Conservation (phyloP, 92 coral and sea anemone species). For the Ricordea florida region DNA sequence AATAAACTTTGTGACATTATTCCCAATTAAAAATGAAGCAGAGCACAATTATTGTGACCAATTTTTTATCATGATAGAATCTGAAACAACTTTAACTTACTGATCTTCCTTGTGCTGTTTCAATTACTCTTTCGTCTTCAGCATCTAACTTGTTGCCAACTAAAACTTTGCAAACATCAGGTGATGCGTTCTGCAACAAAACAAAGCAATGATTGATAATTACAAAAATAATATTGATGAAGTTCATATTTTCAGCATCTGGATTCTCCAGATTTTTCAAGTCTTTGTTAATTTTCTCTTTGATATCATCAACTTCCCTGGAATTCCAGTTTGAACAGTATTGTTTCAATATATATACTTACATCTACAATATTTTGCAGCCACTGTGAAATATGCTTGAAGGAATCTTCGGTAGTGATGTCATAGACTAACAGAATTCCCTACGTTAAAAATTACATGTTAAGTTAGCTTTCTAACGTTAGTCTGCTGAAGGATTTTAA, state of each 20-base stretch:
- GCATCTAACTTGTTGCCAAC: constrained; percentile 95
- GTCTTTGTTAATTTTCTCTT: background rate
- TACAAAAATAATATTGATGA: background rate
- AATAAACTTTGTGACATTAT: too few species aligned
- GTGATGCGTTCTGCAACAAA: constrained; percentile 82
- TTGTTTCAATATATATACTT: constrained; percentile 11
- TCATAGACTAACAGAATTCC: constrained; percentile 96
- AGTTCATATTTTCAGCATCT: background rate
- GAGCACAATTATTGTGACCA: background rate
- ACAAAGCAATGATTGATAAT: background rate
- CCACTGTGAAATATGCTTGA: constrained; percentile 96
- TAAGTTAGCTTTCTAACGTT: background rate
- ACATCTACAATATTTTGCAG: constrained; percentile 95
- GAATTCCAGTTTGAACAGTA: background rate
- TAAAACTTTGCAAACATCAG: constrained; percentile 89
- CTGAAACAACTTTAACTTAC: constrained; percentile 34
- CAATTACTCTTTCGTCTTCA: constrained; percentile 80
- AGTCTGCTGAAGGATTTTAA: too few species aligned
- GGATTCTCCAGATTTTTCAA: too few species aligned
- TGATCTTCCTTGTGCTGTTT: constrained; percentile 62
- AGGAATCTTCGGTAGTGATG: constrained; percentile 92
- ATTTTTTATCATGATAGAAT: background rate
- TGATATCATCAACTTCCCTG: too few species aligned
- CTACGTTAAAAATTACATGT: constrained; percentile 21
- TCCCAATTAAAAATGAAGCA: too few species aligned